phyloP scores from a whole-genome alignment of 2,888 invertebrate species.

The Lydus trimaculatus region DNA sequence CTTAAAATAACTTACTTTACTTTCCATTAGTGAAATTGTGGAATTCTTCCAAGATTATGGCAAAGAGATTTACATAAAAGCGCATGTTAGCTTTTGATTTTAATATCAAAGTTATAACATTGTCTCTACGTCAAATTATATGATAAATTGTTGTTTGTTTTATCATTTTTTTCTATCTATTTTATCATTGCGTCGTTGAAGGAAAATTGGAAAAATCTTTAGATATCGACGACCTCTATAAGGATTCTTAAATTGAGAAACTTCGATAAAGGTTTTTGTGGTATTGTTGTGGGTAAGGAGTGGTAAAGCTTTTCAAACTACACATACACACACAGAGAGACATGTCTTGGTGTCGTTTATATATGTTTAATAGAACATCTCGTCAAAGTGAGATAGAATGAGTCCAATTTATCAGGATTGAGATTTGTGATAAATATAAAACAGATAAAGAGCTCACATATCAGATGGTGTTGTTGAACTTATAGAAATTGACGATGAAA shows the following conservation, averaged over 20 bases:
- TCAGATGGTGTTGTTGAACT: neutral
- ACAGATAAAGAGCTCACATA: slow-evolving; percentile 1
- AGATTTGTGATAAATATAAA: neutral
- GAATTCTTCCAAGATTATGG: neutral
- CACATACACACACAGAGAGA: neutral
- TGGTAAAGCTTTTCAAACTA: neutral
- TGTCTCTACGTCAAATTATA: neutral
- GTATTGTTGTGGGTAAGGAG: neutral
- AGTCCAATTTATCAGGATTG: neutral
- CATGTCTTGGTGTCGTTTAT: neutral
- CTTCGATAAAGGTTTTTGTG: neutral
- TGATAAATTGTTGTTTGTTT: neutral
- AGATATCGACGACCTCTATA: neutral
- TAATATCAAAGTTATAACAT: neutral
- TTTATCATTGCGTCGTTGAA: no score
- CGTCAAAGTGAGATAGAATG: neutral
- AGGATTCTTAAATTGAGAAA: neutral
- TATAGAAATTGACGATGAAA: neutral
- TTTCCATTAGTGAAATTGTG: neutral
- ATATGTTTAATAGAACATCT: neutral
- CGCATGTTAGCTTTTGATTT: neutral
- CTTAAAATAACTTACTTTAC: neutral
- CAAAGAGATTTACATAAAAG: neutral
- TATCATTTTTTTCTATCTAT: neutral
- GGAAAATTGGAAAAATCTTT: neutral